Conservation (phyloP, 2,797 vertebrate genomes). For the Cryptoprocta ferox region DNA sequence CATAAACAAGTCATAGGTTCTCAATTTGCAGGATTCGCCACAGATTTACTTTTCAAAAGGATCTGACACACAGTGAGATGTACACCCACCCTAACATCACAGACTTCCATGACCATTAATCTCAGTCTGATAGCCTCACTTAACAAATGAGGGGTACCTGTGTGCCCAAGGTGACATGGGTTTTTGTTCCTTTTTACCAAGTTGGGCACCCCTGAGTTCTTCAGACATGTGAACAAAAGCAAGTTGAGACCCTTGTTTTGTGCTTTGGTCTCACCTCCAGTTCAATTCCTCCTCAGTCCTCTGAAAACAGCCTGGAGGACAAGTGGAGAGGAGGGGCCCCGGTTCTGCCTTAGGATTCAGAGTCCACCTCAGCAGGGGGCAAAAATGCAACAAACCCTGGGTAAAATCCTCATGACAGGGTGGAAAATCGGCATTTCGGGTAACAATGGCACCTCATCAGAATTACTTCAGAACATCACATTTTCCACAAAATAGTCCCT, state of each 20-base stretch:
- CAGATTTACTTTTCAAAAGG: not conserved
- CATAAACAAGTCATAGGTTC: not conserved
- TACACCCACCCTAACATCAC: not conserved
- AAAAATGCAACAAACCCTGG: rapidly evolving
- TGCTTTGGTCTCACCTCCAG: not conserved
- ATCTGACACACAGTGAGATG: not conserved
- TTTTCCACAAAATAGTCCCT: not conserved
- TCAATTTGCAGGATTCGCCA: not conserved
- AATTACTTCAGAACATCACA: not conserved
- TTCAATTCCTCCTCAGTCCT: not conserved
- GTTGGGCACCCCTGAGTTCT: not conserved
- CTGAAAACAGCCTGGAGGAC: not conserved
- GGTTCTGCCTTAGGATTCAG: not conserved
- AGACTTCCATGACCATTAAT: not conserved
- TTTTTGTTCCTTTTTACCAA: not conserved
- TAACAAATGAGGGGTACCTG: not conserved
- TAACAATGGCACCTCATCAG: not conserved
- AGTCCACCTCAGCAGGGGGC: not conserved
- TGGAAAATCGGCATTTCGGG: not conserved
- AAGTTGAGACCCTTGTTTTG: not conserved
- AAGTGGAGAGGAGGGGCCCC: not conserved
- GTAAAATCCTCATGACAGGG: rapidly evolving
- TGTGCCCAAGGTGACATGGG: not conserved
- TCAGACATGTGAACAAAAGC: not conserved
- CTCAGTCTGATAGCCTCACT: not conserved